Evolutionary conservation across 2,888 invertebrate genomes (phyloP).

Genomic region (Patella caerulea): DNA sequence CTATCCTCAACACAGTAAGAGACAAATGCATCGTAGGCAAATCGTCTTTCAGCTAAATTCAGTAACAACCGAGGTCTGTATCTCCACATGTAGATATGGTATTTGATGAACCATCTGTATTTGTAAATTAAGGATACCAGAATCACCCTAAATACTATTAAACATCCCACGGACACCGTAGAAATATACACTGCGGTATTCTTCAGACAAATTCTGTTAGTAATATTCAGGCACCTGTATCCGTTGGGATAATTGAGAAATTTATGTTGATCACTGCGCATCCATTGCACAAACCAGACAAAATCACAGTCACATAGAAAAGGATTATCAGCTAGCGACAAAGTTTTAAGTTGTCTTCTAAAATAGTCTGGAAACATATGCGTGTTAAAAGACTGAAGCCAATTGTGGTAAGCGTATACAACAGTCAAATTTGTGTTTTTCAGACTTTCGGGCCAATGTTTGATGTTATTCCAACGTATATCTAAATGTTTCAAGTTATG

Average conservation of each 20-base stretch:
- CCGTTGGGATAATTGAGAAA: conserved; percentile 12
- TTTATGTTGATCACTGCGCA: neutral
- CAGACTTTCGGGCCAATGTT: too few relatives aligned
- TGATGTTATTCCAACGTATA: too few relatives aligned
- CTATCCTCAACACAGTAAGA: conserved; percentile 80
- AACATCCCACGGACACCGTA: neutral
- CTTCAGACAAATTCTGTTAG: conserved; percentile 8
- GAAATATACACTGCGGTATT: neutral
- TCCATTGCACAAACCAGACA: conserved; percentile 38
- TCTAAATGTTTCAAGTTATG: too few relatives aligned
- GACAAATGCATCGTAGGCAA: conserved; percentile 79
- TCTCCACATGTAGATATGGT: conserved; percentile 7
- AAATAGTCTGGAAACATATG: neutral
- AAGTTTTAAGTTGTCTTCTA: conserved; percentile 51
- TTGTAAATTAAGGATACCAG: conserved; percentile 11
- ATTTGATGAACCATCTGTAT: conserved; percentile 16
- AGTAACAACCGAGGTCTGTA: conserved; percentile 40
- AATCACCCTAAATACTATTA: neutral
- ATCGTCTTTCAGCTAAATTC: neutral
- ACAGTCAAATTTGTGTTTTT: too few relatives aligned
- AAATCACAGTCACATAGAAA: conserved; percentile 77
- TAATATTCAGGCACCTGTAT: conserved; percentile 8
- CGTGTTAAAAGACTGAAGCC: too few relatives aligned
- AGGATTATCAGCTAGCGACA: conserved; percentile 76
- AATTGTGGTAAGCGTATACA: too few relatives aligned